These are phyloP conservation scores for Psilanteris sp. DNA, from an alignment of 1,140 invertebrate species.

Conservation along the genomic window DNA sequence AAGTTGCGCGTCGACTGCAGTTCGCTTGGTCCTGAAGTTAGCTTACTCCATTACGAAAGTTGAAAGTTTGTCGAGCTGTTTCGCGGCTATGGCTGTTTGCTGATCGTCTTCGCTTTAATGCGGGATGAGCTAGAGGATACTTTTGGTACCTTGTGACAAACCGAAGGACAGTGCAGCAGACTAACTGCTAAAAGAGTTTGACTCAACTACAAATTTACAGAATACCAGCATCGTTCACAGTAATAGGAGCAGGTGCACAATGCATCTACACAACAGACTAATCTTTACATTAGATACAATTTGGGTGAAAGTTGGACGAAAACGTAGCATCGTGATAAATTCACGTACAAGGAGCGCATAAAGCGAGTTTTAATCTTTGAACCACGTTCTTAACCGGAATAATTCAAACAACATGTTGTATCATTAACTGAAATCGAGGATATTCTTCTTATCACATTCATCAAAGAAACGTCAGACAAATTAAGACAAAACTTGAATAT, in stretches of 20 bases:
- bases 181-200: constrained; percentile 72
- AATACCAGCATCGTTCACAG: constrained; percentile 2
- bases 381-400: too few species aligned
- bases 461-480: too few species aligned
- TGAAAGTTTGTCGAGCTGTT: constrained; percentile 65
- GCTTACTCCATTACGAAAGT: constrained; percentile 65
- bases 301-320: constrained; percentile 12
- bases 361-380: too few species aligned
- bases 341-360: too few species aligned
- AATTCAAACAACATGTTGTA: too few species aligned
- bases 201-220: constrained; percentile 70
- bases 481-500: too few species aligned
- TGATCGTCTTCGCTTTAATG: constrained; percentile 68
- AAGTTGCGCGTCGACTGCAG: constrained; percentile 65
- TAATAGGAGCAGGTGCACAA: constrained; percentile 22
- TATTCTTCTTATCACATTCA: too few species aligned
- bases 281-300: constrained; percentile 33
- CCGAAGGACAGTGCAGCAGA: constrained; percentile 33
- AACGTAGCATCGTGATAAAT: too few species aligned
- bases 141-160: constrained; percentile 49
- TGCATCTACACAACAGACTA: constrained; percentile 13
- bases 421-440: too few species aligned
- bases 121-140: constrained; percentile 58
- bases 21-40: constrained; percentile 65
- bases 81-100: constrained; percentile 66